These are phyloP conservation scores for Spheniscus humboldti DNA, from an alignment of 2,797 vertebrate genomes.

Conservation along the genomic window DNA sequence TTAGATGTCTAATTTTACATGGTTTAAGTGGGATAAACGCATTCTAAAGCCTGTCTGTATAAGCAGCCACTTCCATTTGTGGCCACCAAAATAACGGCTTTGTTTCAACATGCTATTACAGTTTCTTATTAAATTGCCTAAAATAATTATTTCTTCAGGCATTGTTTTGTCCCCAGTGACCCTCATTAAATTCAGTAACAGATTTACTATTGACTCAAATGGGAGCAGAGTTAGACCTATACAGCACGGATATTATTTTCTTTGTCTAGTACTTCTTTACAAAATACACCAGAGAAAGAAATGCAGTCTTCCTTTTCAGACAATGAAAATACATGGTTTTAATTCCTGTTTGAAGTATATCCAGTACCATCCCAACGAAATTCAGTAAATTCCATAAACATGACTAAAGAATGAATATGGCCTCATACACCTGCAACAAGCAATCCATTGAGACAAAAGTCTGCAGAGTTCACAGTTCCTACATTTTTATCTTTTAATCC, in stretches of 20 bases:
- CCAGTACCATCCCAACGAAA: not conserved
- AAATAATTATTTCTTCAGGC: not conserved
- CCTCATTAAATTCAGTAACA: constrained; percentile 1
- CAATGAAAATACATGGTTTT: not conserved
- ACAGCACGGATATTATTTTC: not conserved
- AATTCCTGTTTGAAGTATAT: constrained; percentile 10
- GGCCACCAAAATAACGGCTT: not conserved
- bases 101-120: not conserved
- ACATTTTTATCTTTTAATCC: not conserved
- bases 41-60: not conserved
- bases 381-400: not conserved
- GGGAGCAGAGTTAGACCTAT: not conserved
- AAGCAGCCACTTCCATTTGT: not conserved
- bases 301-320: not conserved
- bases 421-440: not conserved
- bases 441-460: not conserved
- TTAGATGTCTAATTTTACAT: not conserved
- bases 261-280: not conserved
- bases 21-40: not conserved
- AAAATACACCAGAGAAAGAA: not conserved
- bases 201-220: constrained; percentile 12
- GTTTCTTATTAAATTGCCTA: constrained; percentile 18
- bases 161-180: not conserved
- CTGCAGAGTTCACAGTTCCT: not conserved
- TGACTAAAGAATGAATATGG: not conserved